These are phyloP conservation scores for Hyphantria cunea DNA, from an alignment of 1,140 invertebrate species.

Conservation along the genomic window DNA sequence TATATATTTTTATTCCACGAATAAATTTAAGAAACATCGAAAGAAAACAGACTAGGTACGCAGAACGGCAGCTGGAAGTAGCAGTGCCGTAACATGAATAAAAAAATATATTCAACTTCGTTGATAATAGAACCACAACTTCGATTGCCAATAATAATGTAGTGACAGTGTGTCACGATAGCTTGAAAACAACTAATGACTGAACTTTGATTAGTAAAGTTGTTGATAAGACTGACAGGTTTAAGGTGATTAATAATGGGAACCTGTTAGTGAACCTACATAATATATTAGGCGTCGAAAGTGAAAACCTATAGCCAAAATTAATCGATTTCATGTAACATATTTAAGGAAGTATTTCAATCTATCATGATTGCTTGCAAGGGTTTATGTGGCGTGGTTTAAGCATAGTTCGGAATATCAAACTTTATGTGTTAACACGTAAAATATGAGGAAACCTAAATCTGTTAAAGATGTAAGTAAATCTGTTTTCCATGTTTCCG, in stretches of 20 bases:
- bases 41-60: too few species aligned
- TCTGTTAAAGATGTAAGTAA: too few species aligned
- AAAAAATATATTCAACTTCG: too few species aligned
- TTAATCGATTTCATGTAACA: constrained; percentile 15
- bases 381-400: not conserved
- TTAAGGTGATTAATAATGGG: constrained; percentile 27
- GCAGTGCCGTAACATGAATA: too few species aligned
- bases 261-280: not conserved
- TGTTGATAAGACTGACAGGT: constrained; percentile 20
- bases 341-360: constrained; percentile 12
- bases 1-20: too few species aligned
- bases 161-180: not conserved
- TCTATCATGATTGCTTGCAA: not conserved
- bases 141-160: constrained; percentile 9
- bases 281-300: constrained; percentile 10
- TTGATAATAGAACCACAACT: not conserved
- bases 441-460: too few species aligned
- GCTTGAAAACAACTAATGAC: constrained; percentile 27
- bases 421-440: too few species aligned
- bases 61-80: too few species aligned
- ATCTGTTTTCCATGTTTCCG: too few species aligned
- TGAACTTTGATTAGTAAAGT: constrained; percentile 37
- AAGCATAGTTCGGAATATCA: not conserved
- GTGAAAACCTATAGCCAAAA: not conserved
- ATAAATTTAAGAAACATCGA: too few species aligned